Evolutionary conservation across 2,888 invertebrate species (phyloP).

Genomic region (Leptogaster cylindrica): DNA sequence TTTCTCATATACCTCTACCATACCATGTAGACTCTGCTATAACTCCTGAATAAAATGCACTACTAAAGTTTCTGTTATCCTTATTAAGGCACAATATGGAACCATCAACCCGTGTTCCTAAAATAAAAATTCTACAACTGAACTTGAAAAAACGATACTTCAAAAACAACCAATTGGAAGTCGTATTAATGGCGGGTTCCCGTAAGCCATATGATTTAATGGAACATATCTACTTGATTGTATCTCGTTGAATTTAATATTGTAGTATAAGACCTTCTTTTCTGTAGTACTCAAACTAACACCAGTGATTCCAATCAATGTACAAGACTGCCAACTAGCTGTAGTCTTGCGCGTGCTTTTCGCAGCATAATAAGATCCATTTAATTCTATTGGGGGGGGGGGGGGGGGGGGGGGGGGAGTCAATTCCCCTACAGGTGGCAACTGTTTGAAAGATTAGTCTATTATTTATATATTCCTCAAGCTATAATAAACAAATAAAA

Average conservation of each 20-base stretch:
- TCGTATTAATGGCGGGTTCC: slow-evolving; percentile 69
- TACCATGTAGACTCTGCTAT: slow-evolving; percentile 61
- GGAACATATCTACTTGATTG: slow-evolving; percentile 65
- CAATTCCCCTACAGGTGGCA: too few species aligned
- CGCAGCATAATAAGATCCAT: slow-evolving; percentile 57
- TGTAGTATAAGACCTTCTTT: slow-evolving; percentile 53
- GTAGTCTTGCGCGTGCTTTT: slow-evolving; percentile 59
- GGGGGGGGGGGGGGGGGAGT: slow-evolving; percentile 53
- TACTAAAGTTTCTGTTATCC: slow-evolving; percentile 54
- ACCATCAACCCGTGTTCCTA: slow-evolving; percentile 73
- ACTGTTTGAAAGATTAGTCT: too few species aligned
- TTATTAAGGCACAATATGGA: slow-evolving; percentile 50
- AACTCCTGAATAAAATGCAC: slow-evolving; percentile 60
- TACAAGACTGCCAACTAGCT: slow-evolving; percentile 60
- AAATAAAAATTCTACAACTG: too few species aligned
- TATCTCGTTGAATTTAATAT: slow-evolving; percentile 57
- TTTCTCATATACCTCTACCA: slow-evolving; percentile 52
- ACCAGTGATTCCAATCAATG: slow-evolving; percentile 56
- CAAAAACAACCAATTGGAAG: slow-evolving; percentile 79
- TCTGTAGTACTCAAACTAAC: slow-evolving; percentile 41
- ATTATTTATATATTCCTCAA: too few species aligned
- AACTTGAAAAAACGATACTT: too few species aligned
- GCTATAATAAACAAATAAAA: too few species aligned
- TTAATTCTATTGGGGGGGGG: too few species aligned
- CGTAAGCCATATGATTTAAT: slow-evolving; percentile 77